Base-by-base conservation (phyloP, 2,113 vertebrate species). In the Crotalus tigris region DNA sequence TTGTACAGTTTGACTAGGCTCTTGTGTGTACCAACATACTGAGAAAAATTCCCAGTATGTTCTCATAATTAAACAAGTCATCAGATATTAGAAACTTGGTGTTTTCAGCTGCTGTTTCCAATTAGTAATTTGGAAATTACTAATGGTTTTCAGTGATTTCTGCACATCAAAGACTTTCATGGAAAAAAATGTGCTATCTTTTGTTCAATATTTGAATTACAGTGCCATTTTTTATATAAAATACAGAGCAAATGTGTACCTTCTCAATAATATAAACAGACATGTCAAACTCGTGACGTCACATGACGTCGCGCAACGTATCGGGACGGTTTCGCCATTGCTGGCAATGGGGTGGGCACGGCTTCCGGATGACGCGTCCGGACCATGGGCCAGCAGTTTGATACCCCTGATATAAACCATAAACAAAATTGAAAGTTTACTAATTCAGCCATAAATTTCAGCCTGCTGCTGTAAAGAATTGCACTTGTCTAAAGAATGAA, bases 231-330 rank as follows among this genome's bases (percentile, higher is more conserved):
- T 53, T 64, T 29, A 86, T 90, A 90, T 33, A 54, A 90, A 93
- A 90, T 69, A 64, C 53, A 39, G 58, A 23, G 19, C 61, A 46
- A 86, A 54, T 1, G 13, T 86, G 57, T 86, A 4, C 24, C 46
- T 93, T 61, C 57, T 44, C 81, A 86, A 59, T 53, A 61, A 93
- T 29, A 53, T 90, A 49, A 93, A 90, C 49, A 93, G 46, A 46
- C 46, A 46, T 46, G 46, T 46, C 46, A 46, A 46, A 46, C 46
- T 46, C 0, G 46, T 5, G 46, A 46, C 46, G 4, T 46, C 46
- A 46, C 46, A 5, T 46, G 46, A 46, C 0, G 46, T 46, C 4
- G 46, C 46, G 4, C 5, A 46, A 46, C 46, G 46, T 46, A 46
- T 46, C 46, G 4, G 46, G 46, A 46, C 0, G 4, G 0, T 46